Conservation (phyloP, 2,797 vertebrate genomes). For the Argyrosomus regius region DNA sequence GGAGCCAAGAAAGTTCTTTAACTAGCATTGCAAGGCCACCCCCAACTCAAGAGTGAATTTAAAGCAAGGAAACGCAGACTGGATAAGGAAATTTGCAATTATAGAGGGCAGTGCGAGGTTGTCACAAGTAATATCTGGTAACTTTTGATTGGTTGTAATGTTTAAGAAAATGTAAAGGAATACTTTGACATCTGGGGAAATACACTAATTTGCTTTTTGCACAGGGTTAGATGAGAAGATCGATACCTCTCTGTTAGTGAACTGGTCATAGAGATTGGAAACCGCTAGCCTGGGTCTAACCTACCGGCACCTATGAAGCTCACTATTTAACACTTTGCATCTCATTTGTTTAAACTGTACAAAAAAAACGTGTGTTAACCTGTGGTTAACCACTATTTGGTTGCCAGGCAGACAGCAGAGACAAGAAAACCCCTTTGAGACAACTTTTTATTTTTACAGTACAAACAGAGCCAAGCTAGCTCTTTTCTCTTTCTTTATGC, state of each 20-base stretch:
- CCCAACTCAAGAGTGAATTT: conserved; percentile 62
- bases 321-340: neutral
- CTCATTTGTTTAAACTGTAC: neutral
- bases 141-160: conserved; percentile 17
- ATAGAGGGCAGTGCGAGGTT: conserved; percentile 39
- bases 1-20: conserved; percentile 67
- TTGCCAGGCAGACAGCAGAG: conserved; percentile 14
- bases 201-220: neutral
- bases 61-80: conserved; percentile 47
- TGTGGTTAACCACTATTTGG: neutral
- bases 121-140: conserved; percentile 30
- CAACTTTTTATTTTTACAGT: neutral
- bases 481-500: neutral
- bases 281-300: neutral
- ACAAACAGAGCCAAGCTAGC: neutral
- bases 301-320: neutral
- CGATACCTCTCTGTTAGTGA: neutral
- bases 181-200: conserved; percentile 18
- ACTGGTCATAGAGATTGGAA: neutral
- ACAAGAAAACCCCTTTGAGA: conserved; percentile 2
- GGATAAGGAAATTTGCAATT: conserved; percentile 57
- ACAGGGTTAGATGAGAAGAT: neutral
- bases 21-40: conserved; percentile 66
- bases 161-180: conserved; percentile 6
- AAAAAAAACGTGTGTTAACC: neutral